Base-by-base conservation (phyloP, 2,888 invertebrate species). In the Azorinus chamasolen region DNA sequence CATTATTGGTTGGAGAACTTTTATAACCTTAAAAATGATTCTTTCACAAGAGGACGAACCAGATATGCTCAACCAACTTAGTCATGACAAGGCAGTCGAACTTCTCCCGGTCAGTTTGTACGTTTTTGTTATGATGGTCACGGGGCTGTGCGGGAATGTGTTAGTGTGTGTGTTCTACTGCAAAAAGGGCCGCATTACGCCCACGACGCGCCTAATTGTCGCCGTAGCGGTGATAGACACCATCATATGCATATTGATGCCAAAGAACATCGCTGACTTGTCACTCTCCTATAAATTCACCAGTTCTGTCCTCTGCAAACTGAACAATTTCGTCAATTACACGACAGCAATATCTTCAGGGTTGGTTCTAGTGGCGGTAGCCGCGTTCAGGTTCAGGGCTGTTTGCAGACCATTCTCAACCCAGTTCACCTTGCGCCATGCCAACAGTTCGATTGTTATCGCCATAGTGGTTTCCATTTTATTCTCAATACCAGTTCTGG, bases 131-230 rank as follows among this genome's bases (percentile, higher is more conserved):
- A 22, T 57, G 10, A 43, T 39, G 14, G 3, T 57, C 0, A 43
- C 37, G 1, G 57, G 57, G 5, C 22, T 43, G 16, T 20, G 41
- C 2, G 57, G 57, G 5, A 57, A 57, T 39, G 43, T 12, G 5
- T 24, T 57, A 0, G 57, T 57, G 18, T 43, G 41, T 25, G 43
- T 25, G 8, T 57, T 57, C n/a, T 57, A 57, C n/a, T 57, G 24
- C 8, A 16, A 57, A 4, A 57, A 22, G 24, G 41, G 43, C 2
- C 41, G 43, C 20, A n/a, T 43, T 6, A 57, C 57, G 2, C 57
- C 57, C 2, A 57, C 57, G 24, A 57, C 57, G n/a, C 41, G 57
- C 4, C 43, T 57, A 18, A 57, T 57, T 16, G 41, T 57, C 57
- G 43, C 43, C n/a, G 20, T 57, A 5, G 57, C 57, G 12, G 24